Evolutionary conservation across 2,888 invertebrate species (phyloP), one percentile per base, ranked within the genome.

Genomic region (Brassicogethes aeneus): DNA sequence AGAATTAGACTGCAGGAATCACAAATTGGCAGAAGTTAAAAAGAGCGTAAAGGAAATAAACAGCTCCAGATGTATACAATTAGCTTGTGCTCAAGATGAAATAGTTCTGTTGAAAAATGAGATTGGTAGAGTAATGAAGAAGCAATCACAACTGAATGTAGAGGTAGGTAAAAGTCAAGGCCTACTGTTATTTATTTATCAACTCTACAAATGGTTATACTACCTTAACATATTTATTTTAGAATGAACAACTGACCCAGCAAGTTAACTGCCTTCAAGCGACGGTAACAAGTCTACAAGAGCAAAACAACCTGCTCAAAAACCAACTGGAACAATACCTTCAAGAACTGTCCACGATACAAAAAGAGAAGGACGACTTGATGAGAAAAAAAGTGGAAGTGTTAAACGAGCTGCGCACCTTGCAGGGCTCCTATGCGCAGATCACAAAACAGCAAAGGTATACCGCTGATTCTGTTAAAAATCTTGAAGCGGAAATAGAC

Each of bases 161-260:
- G 63, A 66, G 51, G 62, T 62, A 47, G 45, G 33, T 42, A 31
- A n/a, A n/a, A n/a, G n/a, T n/a, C n/a, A n/a, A n/a, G n/a, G n/a
- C n/a, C n/a, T n/a, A n/a, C n/a, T n/a, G n/a, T n/a, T n/a, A n/a
- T n/a, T n/a, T n/a, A n/a, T n/a, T n/a, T n/a, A n/a, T n/a, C n/a
- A n/a, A n/a, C n/a, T n/a, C n/a, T n/a, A n/a, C n/a, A n/a, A n/a
- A n/a, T n/a, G n/a, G n/a, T n/a, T n/a, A n/a, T n/a, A n/a, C n/a
- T n/a, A n/a, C n/a, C 10, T 23, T 7, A 23, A 23, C 23, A 23
- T 7, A 7, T 23, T 23, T 10, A 23, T 43, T 56, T 54, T 33
- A 63, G 61, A 65, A 63, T 45, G 62, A 65, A 36, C 57, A 57
- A 40, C 49, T 67, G 3, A 57, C 58, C 16, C 44, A 51, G 2